phyloP scores from a whole-genome alignment of 2,797 vertebrate species.

The Florisuga fusca region DNA sequence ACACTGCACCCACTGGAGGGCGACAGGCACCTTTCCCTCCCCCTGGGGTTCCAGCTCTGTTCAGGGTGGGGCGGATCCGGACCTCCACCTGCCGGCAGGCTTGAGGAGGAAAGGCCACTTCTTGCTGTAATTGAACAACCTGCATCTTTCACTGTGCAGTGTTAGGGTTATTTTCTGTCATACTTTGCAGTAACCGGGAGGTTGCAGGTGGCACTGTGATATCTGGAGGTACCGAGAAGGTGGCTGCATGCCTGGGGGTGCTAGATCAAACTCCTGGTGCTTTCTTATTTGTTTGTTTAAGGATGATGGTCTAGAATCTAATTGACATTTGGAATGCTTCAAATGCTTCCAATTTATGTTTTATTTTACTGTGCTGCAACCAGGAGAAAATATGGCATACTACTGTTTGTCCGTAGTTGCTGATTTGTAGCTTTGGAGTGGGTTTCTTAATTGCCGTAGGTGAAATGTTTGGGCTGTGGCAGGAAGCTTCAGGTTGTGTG shows the following conservation, averaged over 20 bases:
- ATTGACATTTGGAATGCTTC: not conserved
- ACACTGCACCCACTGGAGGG: constrained; percentile 42
- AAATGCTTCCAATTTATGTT: not conserved
- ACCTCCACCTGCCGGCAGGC: not conserved
- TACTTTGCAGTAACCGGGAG: not conserved
- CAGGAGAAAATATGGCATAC: not conserved
- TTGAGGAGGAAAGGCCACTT: not conserved
- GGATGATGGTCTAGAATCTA: not conserved
- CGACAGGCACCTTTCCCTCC: not conserved
- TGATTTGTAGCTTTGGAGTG: not conserved
- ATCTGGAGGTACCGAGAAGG: not conserved
- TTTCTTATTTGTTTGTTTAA: fast-evolving
- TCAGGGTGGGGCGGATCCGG: not conserved
- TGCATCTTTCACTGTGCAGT: fast-evolving
- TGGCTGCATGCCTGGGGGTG: not conserved
- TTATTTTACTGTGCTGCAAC: not conserved
- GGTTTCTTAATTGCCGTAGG: not conserved
- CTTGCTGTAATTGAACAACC: not conserved
- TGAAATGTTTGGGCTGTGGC: not conserved
- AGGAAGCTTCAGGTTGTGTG: not conserved
- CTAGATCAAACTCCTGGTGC: not conserved
- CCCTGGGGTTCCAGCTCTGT: not conserved
- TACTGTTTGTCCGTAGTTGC: not conserved
- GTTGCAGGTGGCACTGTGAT: not conserved
- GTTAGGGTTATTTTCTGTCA: not conserved